Conservation (phyloP, 2,797 vertebrate genomes). For the Cuculus canorus region DNA sequence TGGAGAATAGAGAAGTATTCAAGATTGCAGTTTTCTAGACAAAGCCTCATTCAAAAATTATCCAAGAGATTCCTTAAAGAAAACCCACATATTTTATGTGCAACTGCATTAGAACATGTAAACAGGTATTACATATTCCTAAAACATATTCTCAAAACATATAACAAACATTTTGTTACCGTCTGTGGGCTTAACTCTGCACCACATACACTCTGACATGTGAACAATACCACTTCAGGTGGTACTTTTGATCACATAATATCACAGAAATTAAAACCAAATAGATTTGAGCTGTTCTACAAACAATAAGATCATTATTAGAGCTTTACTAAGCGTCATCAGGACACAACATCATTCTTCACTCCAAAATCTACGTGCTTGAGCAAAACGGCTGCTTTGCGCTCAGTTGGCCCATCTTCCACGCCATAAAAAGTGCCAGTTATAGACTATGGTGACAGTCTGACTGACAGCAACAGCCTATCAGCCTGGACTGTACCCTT, state of each 20-base stretch:
- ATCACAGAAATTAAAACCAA: background rate
- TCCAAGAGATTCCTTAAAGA: background rate
- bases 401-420: background rate
- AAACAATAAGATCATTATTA: background rate
- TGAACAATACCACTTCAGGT: background rate
- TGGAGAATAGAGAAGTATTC: background rate
- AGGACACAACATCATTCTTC: background rate
- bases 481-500: accelerated
- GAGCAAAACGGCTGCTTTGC: background rate
- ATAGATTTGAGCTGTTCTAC: background rate
- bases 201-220: background rate
- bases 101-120: background rate
- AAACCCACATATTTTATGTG: background rate
- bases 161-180: background rate
- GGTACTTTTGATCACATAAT: background rate
- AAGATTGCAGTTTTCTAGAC: background rate
- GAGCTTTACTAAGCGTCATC: background rate
- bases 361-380: background rate
- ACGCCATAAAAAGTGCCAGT: background rate
- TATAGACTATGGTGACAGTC: background rate
- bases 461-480: background rate
- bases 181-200: background rate
- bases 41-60: background rate
- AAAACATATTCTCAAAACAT: background rate
- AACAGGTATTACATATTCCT: background rate